These are phyloP conservation scores for Deilephila porcellus DNA, from an alignment of 2,888 invertebrate genomes.

Conservation along the genomic window DNA sequence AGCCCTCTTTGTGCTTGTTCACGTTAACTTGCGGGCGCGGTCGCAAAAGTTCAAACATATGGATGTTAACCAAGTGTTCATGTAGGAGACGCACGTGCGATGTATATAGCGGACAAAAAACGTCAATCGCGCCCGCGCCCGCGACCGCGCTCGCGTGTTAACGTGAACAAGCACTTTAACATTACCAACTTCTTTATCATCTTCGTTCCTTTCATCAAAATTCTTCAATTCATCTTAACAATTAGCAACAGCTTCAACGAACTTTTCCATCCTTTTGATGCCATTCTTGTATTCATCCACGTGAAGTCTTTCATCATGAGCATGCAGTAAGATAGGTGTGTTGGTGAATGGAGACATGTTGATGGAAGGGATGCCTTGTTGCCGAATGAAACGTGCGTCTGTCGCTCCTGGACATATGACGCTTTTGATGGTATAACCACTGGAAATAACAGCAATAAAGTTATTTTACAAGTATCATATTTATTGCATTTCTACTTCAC, in stretches of 20 bases:
- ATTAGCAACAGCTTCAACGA: conserved; percentile 86
- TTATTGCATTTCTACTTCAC: too few species aligned
- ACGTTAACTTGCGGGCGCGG: too few species aligned
- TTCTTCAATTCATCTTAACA: conserved; percentile 50
- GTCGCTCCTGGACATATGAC: conserved; percentile 93
- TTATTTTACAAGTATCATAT: too few species aligned
- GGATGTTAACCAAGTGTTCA: too few species aligned
- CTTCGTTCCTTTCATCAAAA: not conserved
- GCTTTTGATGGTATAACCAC: conserved; percentile 54
- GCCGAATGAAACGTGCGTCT: conserved; percentile 92
- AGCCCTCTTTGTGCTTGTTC: too few species aligned
- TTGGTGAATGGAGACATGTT: conserved; percentile 93
- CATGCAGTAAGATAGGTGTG: conserved; percentile 91
- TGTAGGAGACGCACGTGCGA: too few species aligned
- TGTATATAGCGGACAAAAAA: too few species aligned
- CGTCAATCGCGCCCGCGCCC: too few species aligned
- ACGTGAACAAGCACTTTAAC: too few species aligned
- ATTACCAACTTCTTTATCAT: too few species aligned
- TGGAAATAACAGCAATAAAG: conserved; percentile 40
- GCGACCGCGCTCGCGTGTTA: too few species aligned
- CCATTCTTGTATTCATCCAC: conserved; percentile 89
- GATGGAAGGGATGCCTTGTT: conserved; percentile 89
- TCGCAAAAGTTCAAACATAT: too few species aligned
- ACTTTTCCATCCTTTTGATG: conserved; percentile 89
- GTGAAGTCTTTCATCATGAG: conserved; percentile 92